Conservation (phyloP, 2,888 invertebrate genomes). For the Pammene aurita region DNA sequence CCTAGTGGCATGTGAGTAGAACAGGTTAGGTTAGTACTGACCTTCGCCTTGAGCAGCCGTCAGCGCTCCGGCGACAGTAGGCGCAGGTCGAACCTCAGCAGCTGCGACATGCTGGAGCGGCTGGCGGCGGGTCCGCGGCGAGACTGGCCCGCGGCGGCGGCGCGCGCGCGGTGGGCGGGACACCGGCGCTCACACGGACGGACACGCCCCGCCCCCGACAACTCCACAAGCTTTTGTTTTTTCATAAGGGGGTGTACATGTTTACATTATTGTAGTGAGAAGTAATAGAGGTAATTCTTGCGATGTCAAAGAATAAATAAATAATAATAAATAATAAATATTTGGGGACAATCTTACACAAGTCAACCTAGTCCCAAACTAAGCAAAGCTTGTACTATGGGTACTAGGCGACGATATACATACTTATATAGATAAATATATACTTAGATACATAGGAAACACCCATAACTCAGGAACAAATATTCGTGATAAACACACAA, state of each 20-base stretch:
- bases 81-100: slow-evolving; percentile 77
- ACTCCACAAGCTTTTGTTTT: slow-evolving; percentile 47
- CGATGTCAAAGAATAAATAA: background rate
- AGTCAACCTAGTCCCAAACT: too few species aligned
- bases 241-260: slow-evolving; percentile 22
- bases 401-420: too few species aligned
- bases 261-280: background rate
- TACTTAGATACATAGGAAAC: too few species aligned
- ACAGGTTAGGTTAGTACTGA: slow-evolving; percentile 44
- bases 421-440: too few species aligned
- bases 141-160: slow-evolving; percentile 43
- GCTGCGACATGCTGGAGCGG: slow-evolving; percentile 62
- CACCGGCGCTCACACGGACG: slow-evolving; percentile 46
- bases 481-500: too few species aligned
- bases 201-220: slow-evolving; percentile 73
- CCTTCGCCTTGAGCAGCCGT: slow-evolving; percentile 81
- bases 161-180: slow-evolving; percentile 48
- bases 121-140: slow-evolving; percentile 22
- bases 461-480: too few species aligned
- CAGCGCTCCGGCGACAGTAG: slow-evolving; percentile 81
- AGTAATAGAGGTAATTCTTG: background rate
- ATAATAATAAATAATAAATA: too few species aligned
- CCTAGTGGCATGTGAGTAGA: too few species aligned
- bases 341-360: too few species aligned
- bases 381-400: too few species aligned